Percentiles rank a stretch among this genome's conserved stretches.
phyloP scores from a whole-genome alignment of 2,797 vertebrate species.

The Poeciliopsis gracilis region DNA sequence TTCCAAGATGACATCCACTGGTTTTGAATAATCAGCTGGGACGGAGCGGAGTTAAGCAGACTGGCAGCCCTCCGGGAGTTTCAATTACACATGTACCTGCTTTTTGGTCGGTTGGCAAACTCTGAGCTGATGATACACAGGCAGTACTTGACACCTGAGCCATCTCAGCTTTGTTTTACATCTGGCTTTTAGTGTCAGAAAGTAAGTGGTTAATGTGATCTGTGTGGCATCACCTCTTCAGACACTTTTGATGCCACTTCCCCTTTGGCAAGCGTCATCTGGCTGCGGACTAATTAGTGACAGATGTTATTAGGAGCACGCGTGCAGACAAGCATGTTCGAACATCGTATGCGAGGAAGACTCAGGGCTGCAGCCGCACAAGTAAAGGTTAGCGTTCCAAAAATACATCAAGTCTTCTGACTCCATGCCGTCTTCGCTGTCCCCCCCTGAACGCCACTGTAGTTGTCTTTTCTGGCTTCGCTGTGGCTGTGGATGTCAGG shows the following conservation, averaged over 20 bases:
- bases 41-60: conserved; percentile 19
- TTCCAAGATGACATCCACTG: conserved; percentile 5
- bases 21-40: conserved; percentile 43
- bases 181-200: conserved; percentile 27
- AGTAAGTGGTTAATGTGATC: conserved; percentile 7
- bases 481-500: conserved; percentile 34
- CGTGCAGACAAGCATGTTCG: conserved; percentile 24
- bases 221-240: conserved; percentile 44
- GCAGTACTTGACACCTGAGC: conserved; percentile 18
- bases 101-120: conserved; percentile 47
- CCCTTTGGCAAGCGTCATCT: conserved; percentile 59
- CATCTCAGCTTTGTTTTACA: conserved; percentile 35
- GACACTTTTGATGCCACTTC: conserved; percentile 47
- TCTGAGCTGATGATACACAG: conserved; percentile 36
- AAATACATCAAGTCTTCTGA: conserved; percentile 68
- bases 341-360: conserved; percentile 20
- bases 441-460: conserved; percentile 30
- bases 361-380: conserved; percentile 50
- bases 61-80: conserved; percentile 50
- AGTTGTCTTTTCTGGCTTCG: conserved; percentile 7
- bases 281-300: conserved; percentile 70
- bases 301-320: conserved; percentile 58
- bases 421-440: conserved; percentile 43
- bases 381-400: conserved; percentile 76
- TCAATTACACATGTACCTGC: conserved; percentile 53